Conservation (phyloP, 2,888 invertebrate species). For the Polydrusus tereticollis region DNA sequence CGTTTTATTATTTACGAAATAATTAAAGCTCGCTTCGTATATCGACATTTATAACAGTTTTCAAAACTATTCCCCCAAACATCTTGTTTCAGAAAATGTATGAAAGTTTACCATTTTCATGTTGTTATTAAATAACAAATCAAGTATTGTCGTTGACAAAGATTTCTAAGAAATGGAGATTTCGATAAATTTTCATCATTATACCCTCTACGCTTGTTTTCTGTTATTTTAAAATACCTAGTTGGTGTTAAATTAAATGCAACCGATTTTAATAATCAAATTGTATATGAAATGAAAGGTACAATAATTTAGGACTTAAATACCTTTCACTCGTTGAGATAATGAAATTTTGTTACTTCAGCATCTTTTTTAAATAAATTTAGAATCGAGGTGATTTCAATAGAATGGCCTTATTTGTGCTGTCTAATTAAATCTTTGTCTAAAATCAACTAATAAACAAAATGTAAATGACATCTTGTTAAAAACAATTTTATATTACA, state of each 20-base stretch:
- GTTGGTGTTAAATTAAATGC: neutral
- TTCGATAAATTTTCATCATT: neutral
- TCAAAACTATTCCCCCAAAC: neutral
- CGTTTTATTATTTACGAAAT: neutral
- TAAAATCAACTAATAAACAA: too few species aligned
- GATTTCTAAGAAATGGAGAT: conserved; percentile 41
- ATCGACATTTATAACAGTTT: neutral
- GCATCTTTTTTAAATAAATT: too few species aligned
- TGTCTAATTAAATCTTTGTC: too few species aligned
- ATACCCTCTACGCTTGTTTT: neutral
- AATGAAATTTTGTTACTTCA: too few species aligned
- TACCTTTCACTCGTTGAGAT: too few species aligned
- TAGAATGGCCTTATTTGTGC: too few species aligned
- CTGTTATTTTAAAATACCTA: neutral
- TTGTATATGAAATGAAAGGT: too few species aligned
- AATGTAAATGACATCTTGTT: too few species aligned
- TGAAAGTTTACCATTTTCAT: conserved; percentile 46
- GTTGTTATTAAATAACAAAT: conserved; percentile 60
- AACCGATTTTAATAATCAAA: neutral
- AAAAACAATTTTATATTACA: neutral
- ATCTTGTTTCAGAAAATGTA: neutral
- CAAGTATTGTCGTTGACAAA: conserved; percentile 61
- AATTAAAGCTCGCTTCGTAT: neutral
- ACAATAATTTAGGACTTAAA: too few species aligned
- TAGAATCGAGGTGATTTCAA: too few species aligned